Evolutionary conservation across 2,888 invertebrate species (phyloP), one percentile per base, ranked within the genome.

Genomic region (Rhamnusium bicolor): DNA sequence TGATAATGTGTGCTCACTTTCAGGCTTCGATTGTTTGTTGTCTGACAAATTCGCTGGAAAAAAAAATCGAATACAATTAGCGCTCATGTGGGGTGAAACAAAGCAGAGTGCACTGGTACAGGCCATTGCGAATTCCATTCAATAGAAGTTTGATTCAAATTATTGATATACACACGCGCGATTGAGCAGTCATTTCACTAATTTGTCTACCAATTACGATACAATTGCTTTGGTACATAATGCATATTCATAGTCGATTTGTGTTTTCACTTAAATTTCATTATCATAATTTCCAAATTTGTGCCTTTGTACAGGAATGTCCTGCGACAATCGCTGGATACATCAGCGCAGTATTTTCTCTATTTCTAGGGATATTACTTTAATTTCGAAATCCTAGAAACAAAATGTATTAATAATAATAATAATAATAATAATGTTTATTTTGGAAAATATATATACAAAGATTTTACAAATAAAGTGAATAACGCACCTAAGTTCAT

Each of bases 161-260:
- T 71, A 76, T 74, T 72, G 76, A 76, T 74, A 71, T 67, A 73
- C 61, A 71, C 58, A 67, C 76, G 74, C 74, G 60, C 76, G 75
- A 80, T 79, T 79, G 78, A 75, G 73, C 77, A 80, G 74, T 79
- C 71, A 78, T 79, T 79, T 78, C 77, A 79, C 54, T 73, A 77
- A 77, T 83, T 80, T 80, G 80, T 79, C 77, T 77, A 76, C 73
- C 79, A 81, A 82, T 82, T 83, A 82, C 75, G 73, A 69, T 74
- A 79, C 79, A 81, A 79, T 82, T 81, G 77, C 75, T 76, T 80
- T 76, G 75, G 76, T 77, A 80, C 78, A 75, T 74, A 78, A 81
- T 80, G 80, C 77, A 79, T 79, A 78, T 78, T 79, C 80, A 76
- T 71, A 69, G 73, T 32, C 65, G 62, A 71, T 71, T n/a, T 75